Evolutionary conservation across 2,888 invertebrate species (phyloP).

Genomic region (Papilio demoleus): DNA sequence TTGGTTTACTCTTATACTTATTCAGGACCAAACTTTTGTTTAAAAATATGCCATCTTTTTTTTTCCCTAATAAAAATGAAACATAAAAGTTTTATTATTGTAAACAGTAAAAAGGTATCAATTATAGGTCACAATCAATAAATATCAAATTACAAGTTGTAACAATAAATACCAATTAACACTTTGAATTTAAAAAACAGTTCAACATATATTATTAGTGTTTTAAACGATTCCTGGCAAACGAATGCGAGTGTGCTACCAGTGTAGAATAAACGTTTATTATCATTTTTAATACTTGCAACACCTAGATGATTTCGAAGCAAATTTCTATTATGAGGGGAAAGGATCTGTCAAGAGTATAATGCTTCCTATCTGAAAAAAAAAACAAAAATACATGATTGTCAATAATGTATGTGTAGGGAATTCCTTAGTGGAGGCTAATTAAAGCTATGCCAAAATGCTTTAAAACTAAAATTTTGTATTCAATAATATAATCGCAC

Average conservation of each 20-base stretch:
- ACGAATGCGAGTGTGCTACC: constrained; percentile 15
- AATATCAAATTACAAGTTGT: not conserved
- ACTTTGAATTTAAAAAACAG: constrained; percentile 7
- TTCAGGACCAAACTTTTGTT: not conserved
- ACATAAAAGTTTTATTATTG: not conserved
- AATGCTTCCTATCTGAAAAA: no score
- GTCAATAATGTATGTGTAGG: no score
- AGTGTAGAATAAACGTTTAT: constrained; percentile 33
- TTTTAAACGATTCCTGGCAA: constrained; percentile 27
- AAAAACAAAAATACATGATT: no score
- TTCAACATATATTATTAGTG: constrained; percentile 15
- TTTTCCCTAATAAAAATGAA: not conserved
- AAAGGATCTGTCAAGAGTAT: not conserved
- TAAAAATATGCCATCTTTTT: not conserved
- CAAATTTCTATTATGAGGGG: not conserved
- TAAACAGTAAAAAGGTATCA: not conserved
- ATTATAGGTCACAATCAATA: not conserved
- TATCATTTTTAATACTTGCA: constrained; percentile 38
- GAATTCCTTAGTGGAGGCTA: no score
- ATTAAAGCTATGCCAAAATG: no score
- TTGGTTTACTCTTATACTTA: constrained; percentile 33
- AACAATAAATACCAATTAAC: constrained; percentile 8
- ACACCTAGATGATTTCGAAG: constrained; percentile 42
- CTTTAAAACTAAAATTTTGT: no score
- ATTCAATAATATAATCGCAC: no score